Evolutionary conservation across 1,140 invertebrate species (phyloP).

Genomic region (Goniozus legneri): DNA sequence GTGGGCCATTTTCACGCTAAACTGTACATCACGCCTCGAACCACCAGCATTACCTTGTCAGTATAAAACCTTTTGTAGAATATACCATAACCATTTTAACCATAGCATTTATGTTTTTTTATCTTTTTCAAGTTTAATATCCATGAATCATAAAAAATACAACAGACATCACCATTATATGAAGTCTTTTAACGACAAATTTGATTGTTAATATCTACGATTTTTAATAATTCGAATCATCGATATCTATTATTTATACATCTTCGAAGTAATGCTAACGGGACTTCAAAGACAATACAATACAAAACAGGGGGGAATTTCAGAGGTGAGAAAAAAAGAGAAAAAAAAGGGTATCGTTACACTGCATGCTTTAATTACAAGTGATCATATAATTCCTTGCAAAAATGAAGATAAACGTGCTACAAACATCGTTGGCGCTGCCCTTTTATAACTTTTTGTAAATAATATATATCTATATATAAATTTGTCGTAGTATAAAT

Average conservation of each 20-base stretch:
- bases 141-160: conserved; percentile 10
- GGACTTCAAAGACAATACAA: no score
- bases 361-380: not conserved
- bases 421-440: no score
- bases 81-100: conserved; percentile 12
- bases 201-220: conserved; percentile 2
- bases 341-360: not conserved
- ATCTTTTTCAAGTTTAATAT: conserved; percentile 14
- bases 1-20: conserved; percentile 12
- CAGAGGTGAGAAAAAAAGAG: no score
- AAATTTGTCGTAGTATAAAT: not conserved
- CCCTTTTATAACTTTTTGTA: not conserved
- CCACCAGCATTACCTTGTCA: conserved; percentile 6
- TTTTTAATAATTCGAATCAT: conserved; percentile 4
- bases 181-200: conserved; percentile 14
- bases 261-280: no score
- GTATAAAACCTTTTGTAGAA: conserved; percentile 22
- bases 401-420: no score
- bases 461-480: not conserved
- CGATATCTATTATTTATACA: not conserved
- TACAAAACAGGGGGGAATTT: no score
- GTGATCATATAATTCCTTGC: not conserved
- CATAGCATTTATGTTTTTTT: conserved; percentile 10
- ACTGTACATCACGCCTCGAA: no score
- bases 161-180: conserved; percentile 8